Evolutionary conservation across 2,888 invertebrate species (phyloP).

Genomic region (Himalopsyche kuldschensis): DNA sequence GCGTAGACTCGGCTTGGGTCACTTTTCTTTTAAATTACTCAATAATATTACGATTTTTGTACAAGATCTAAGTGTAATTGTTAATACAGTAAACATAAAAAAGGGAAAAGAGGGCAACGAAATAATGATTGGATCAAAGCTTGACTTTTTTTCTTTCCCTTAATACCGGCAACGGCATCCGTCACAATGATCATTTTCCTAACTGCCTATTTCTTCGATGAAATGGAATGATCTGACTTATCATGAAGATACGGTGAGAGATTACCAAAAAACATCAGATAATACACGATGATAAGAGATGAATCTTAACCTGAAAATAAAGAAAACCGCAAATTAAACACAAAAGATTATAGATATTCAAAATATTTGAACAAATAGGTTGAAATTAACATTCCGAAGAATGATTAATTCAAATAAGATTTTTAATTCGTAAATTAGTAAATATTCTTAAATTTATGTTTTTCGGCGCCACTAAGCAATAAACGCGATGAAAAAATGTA

Average conservation of each 20-base stretch:
- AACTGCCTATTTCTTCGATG: constrained; percentile 44
- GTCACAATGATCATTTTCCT: constrained; percentile 33
- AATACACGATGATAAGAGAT: constrained; percentile 46
- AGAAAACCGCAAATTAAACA: constrained; percentile 6
- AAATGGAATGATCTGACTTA: constrained; percentile 60
- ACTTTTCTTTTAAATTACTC: not conserved
- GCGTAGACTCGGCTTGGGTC: not conserved
- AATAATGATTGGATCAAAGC: constrained; percentile 16
- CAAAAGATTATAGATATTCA: not conserved
- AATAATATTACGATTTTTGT: constrained; percentile 28
- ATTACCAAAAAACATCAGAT: constrained; percentile 38
- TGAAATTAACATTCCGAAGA: no score
- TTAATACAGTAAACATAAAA: constrained; percentile 51
- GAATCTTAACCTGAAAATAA: constrained; percentile 52
- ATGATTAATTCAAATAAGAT: no score
- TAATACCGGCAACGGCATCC: constrained; percentile 31
- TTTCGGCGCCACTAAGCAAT: not conserved
- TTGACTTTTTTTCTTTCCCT: constrained; percentile 16
- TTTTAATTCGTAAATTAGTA: no score
- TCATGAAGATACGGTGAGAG: constrained; percentile 40
- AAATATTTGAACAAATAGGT: not conserved
- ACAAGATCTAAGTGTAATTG: constrained; percentile 26
- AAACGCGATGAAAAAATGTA: not conserved
- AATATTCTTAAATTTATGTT: no score
- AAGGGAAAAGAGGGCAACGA: constrained; percentile 17